phyloP scores from a whole-genome alignment of 2,113 vertebrate species.

The Callithrix jacchus region DNA sequence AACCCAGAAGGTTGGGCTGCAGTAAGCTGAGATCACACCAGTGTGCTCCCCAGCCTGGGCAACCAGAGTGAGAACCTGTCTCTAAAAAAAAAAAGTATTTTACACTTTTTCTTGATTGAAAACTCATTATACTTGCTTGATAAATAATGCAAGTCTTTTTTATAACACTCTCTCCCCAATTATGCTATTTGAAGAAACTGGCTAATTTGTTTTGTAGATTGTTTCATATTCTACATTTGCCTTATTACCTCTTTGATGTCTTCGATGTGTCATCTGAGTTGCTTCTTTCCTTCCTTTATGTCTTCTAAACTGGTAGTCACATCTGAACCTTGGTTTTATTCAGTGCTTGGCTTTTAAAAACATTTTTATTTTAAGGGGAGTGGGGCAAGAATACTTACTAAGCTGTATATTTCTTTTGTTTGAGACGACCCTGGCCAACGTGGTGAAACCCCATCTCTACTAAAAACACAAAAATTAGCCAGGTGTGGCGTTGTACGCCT shows the following conservation, averaged over 20 bases:
- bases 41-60: too few species aligned
- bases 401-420: neutral
- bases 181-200: neutral
- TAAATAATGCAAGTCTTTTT: neutral
- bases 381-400: neutral
- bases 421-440: too few species aligned
- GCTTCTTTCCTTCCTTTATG: neutral
- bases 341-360: neutral
- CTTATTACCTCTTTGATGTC: neutral
- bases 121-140: neutral
- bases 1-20: too few species aligned
- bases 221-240: neutral
- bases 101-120: constrained; percentile 21
- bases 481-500: too few species aligned
- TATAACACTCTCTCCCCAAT: rapidly evolving
- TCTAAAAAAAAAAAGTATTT: too few species aligned
- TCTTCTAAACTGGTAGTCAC: neutral
- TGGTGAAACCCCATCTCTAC: too few species aligned
- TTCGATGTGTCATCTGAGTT: neutral
- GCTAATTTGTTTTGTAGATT: neutral
- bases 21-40: too few species aligned
- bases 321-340: neutral
- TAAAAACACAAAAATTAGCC: too few species aligned
- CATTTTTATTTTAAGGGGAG: neutral
- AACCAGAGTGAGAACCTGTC: too few species aligned